These are phyloP conservation scores for Sphenodon punctatus DNA, from an alignment of 2,797 vertebrate species.

Conservation along the genomic window DNA sequence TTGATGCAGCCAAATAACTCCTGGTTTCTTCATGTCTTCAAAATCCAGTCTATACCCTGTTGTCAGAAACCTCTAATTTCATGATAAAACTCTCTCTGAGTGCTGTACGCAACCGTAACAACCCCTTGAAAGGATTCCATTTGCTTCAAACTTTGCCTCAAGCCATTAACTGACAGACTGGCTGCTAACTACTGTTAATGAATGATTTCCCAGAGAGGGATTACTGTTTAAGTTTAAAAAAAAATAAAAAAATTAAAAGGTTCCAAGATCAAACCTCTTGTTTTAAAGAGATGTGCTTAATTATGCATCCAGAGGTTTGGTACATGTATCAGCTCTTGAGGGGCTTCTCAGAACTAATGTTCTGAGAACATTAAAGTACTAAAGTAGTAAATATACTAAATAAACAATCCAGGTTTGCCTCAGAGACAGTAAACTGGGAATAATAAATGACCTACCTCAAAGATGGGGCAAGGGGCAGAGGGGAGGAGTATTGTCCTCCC, in stretches of 20 bases:
- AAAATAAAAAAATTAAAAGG: too few species aligned
- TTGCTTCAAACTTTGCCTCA: conserved; percentile 51
- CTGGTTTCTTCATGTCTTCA: not conserved
- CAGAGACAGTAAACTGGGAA: too few species aligned
- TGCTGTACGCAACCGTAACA: conserved; percentile 28
- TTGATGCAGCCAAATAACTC: not conserved
- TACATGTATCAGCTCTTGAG: conserved; percentile 15
- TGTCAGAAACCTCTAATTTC: not conserved
- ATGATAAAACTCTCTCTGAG: conserved; percentile 46
- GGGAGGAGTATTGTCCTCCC: too few species aligned
- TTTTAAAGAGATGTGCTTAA: conserved; percentile 50
- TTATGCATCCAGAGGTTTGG: conserved; percentile 50
- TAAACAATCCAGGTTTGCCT: too few species aligned
- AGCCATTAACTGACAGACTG: conserved; percentile 67
- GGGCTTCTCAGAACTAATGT: too few species aligned
- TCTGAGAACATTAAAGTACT: too few species aligned
- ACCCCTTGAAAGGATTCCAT: conserved; percentile 37
- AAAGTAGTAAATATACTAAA: too few species aligned
- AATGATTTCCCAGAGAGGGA: conserved; percentile 72
- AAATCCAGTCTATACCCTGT: conserved; percentile 11
- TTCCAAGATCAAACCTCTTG: conserved; percentile 68
- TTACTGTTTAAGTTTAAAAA: conserved; percentile 51
- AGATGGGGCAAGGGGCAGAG: too few species aligned
- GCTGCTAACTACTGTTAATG: conserved; percentile 62
- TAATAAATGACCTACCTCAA: too few species aligned